Evolutionary conservation across 2,113 vertebrate species (phyloP).

Genomic region (Sorex araneus): DNA sequence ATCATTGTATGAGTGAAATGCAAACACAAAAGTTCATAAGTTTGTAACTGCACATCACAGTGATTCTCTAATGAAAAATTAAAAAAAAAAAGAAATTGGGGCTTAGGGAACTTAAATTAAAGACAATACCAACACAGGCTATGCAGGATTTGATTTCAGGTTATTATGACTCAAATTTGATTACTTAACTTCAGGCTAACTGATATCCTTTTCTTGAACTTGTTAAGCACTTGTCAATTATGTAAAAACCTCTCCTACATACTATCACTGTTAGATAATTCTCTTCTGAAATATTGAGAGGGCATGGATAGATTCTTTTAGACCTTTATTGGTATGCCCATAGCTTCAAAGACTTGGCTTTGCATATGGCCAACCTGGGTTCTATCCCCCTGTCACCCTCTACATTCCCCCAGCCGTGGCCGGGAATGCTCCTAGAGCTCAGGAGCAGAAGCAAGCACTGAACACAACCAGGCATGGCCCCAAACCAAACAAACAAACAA

Average conservation of each 20-base stretch:
- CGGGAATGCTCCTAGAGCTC: too few relatives aligned
- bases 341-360: neutral
- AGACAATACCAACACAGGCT: neutral
- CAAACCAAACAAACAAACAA: too few relatives aligned
- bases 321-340: neutral
- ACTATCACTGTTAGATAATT: neutral
- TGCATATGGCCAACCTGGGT: too few relatives aligned
- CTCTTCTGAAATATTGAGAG: conserved; percentile 22
- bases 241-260: neutral
- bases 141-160: neutral
- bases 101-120: neutral
- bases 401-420: too few relatives aligned
- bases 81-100: too few relatives aligned
- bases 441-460: too few relatives aligned
- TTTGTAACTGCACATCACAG: too few relatives aligned
- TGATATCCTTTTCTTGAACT: neutral
- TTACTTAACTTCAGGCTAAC: neutral
- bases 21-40: too few relatives aligned
- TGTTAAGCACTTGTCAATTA: neutral
- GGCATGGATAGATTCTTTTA: neutral
- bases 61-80: too few relatives aligned
- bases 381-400: too few relatives aligned
- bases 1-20: too few relatives aligned
- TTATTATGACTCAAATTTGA: neutral
- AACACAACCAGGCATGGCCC: too few relatives aligned